phyloP scores from a whole-genome alignment of 2,113 vertebrate genomes.

The Nycticorax nycticorax region DNA sequence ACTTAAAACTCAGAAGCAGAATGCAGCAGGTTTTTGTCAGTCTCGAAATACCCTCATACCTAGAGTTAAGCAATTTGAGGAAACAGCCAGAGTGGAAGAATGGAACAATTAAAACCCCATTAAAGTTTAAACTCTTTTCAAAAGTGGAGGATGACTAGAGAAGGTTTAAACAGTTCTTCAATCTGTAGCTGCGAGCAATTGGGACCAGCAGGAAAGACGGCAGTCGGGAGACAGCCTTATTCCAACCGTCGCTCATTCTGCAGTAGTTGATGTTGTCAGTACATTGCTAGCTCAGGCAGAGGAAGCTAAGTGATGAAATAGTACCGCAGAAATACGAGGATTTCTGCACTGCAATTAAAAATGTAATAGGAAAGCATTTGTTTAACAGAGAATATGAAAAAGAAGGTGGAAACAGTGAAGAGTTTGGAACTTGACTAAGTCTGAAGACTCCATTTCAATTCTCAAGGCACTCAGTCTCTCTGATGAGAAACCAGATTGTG shows the following conservation, averaged over 20 bases:
- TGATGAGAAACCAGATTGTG: not conserved
- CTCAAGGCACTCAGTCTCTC: not conserved
- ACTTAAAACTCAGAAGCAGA: not conserved
- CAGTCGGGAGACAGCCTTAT: not conserved
- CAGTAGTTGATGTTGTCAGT: not conserved
- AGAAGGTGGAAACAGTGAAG: not conserved
- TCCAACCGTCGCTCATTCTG: not conserved
- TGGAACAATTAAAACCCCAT: constrained; percentile 44
- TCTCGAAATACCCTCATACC: not conserved
- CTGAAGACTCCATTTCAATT: not conserved
- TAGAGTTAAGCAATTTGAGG: constrained; percentile 1
- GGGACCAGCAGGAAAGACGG: constrained; percentile 5
- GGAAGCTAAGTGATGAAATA: not conserved
- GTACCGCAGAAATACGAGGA: not conserved
- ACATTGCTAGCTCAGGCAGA: not conserved
- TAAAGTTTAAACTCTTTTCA: constrained; percentile 27
- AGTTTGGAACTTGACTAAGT: not conserved
- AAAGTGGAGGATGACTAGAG: not conserved
- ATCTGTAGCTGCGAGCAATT: not conserved
- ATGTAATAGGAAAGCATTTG: not conserved
- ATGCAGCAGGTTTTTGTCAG: not conserved
- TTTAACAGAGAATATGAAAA: not conserved
- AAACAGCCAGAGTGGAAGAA: constrained; percentile 9
- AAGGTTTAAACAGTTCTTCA: constrained; percentile 12
- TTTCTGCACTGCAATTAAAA: constrained; percentile 8